Evolutionary conservation across 2,888 invertebrate species (phyloP), one percentile per base, ranked within the genome.

Genomic region (Buathra laborator): DNA sequence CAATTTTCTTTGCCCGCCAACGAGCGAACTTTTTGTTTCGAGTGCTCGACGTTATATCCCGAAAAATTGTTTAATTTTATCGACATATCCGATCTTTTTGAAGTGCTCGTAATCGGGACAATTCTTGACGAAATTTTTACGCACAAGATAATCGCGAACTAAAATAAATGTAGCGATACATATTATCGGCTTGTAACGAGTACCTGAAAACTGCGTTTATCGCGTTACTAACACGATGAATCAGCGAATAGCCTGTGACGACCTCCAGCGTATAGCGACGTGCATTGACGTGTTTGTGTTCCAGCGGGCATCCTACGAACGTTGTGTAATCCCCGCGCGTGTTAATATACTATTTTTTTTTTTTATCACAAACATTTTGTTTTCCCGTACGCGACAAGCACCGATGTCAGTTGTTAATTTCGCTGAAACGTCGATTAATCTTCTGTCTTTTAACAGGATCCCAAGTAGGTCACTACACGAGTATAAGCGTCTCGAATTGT

Each of bases 401-500:
- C 32, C 48, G 3, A 7, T n/a, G 37, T 0, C 1, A 29, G 32
- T 32, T 59, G 46, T 29, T 32, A 48, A 12, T n/a, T 14, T 2
- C 59, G 24, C 12, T 24, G 12, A 3, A 62, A 51, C 43, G 37
- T 24, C 32, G 24, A 44, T 64, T 66, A 16, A 37, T 53, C 44
- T 75, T 80, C 80, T 76, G 78, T 83, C 77, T 85, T 87, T 94
- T 94, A 5, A 9, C 94, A 96, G 96, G 96, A 70, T 96, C 97
- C 2, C 94, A 95, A 88, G 93, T 95, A 75, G 96, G 95, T 0
- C 94, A 94, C 14, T 94, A 96, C 67, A 94, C 95, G n/a, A 94
- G 92, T 79, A 94, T 97, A 1, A 94, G 92, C 0, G 95, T 97
- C 46, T 95, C 95, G 79, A 95, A 95, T 24, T 97, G 97, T 90